Evolutionary conservation across 2,113 vertebrate genomes (phyloP).

Genomic region (Pelusios castaneus): DNA sequence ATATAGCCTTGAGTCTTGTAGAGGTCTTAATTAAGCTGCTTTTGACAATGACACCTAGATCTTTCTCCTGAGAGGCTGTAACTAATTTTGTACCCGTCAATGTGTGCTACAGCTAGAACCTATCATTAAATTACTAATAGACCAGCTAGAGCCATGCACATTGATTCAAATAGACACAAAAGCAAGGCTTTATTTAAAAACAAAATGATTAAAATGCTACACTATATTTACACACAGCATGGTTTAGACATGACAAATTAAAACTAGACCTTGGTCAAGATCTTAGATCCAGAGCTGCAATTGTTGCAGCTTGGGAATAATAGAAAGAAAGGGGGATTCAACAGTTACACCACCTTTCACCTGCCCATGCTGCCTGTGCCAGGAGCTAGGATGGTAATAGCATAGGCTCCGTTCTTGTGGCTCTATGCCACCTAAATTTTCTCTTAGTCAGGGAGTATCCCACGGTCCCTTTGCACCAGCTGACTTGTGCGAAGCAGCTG

Average conservation of each 20-base stretch:
- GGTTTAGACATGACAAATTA: background rate
- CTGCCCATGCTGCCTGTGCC: background rate
- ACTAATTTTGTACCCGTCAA: background rate
- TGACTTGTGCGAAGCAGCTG: background rate
- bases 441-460: background rate
- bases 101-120: background rate
- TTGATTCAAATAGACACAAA: background rate
- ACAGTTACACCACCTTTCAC: background rate
- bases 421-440: background rate
- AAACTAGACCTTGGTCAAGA: background rate
- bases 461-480: background rate
- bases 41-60: background rate
- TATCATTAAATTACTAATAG: background rate
- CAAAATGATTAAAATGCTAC: background rate
- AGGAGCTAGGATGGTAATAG: background rate
- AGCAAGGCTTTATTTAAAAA: background rate
- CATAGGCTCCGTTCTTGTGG: background rate
- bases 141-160: background rate
- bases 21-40: background rate
- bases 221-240: accelerated
- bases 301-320: background rate
- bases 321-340: background rate
- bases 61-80: background rate
- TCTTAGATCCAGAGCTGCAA: background rate
- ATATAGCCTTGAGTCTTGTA: background rate